Percentiles rank a stretch among this genome's conserved stretches.
phyloP scores from a whole-genome alignment of 2,113 vertebrate species.

The Globicephala melas region DNA sequence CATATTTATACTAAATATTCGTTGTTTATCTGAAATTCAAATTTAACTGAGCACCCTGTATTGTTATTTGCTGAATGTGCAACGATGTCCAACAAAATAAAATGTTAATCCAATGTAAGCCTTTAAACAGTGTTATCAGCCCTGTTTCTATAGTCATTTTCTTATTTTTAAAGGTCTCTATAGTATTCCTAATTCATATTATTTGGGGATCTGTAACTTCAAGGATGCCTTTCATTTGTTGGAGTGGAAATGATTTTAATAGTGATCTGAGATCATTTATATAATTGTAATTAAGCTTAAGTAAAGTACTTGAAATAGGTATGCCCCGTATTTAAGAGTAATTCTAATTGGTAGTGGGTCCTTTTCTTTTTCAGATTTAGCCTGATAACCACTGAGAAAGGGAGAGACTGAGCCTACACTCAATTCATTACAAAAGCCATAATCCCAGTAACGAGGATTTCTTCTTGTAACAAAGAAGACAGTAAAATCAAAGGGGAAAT shows the following conservation, averaged over 20 bases:
- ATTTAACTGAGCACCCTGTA: not conserved
- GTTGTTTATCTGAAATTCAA: not conserved
- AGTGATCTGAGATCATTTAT: not conserved
- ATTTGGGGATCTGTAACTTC: not conserved
- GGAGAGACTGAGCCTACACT: not conserved
- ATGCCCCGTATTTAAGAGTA: not conserved
- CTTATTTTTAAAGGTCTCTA: not conserved
- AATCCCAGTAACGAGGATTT: not conserved
- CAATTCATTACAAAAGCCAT: not conserved
- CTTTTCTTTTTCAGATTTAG: constrained; percentile 15
- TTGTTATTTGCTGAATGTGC: constrained; percentile 17
- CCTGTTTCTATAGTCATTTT: not conserved
- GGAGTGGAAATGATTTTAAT: not conserved
- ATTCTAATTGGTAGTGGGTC: not conserved
- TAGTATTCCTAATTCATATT: not conserved
- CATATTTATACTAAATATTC: not conserved
- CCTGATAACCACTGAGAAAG: not conserved
- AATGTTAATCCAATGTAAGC: not conserved
- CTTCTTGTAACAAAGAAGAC: constrained; percentile 7
- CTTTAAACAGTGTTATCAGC: not conserved
- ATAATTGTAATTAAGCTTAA: not conserved
- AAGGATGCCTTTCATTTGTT: not conserved
- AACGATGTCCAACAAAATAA: not conserved
- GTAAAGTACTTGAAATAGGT: not conserved
- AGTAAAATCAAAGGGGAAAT: not conserved